Evolutionary conservation across 2,888 invertebrate genomes (phyloP).

Genomic region (Mechanitis mazaeus): DNA sequence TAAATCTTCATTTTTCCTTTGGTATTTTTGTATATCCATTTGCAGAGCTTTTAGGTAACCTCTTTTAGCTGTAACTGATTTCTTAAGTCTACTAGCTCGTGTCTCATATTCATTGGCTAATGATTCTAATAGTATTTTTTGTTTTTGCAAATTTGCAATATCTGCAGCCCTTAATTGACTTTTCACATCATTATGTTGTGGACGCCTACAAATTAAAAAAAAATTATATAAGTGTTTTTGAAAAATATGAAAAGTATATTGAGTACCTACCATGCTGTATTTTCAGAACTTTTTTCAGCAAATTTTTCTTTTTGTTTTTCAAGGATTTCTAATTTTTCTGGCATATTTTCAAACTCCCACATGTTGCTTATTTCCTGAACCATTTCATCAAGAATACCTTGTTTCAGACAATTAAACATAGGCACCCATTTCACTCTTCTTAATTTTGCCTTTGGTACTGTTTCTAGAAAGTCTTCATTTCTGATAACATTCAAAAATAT

Average conservation of each 20-base stretch:
- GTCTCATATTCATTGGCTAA: constrained; percentile 62
- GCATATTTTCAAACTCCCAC: constrained; percentile 69
- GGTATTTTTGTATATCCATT: constrained; percentile 65
- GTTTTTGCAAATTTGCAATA: constrained; percentile 55
- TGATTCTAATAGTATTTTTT: constrained; percentile 54
- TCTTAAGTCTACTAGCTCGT: constrained; percentile 55
- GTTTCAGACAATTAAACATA: constrained; percentile 64
- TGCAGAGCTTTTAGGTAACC: constrained; percentile 63
- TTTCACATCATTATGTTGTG: constrained; percentile 58
- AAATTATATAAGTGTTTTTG: background rate
- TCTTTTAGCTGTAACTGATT: constrained; percentile 57
- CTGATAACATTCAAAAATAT: constrained; percentile 33
- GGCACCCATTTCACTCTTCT: constrained; percentile 65
- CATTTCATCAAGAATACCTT: constrained; percentile 61
- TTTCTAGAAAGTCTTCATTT: constrained; percentile 66
- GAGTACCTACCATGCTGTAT: constrained; percentile 44
- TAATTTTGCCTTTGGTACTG: constrained; percentile 60
- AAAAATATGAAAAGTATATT: background rate
- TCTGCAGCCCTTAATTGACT: constrained; percentile 59
- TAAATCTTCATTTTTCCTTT: constrained; percentile 62
- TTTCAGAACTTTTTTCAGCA: constrained; percentile 43
- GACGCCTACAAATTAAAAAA: constrained; percentile 52
- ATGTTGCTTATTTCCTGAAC: constrained; percentile 59
- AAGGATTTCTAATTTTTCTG: constrained; percentile 53
- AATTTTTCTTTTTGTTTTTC: constrained; percentile 65